Percentiles rank a stretch among this genome's conserved stretches.
Conservation (phyloP, 1,140 invertebrate species). For the Drosophila santomea region DNA sequence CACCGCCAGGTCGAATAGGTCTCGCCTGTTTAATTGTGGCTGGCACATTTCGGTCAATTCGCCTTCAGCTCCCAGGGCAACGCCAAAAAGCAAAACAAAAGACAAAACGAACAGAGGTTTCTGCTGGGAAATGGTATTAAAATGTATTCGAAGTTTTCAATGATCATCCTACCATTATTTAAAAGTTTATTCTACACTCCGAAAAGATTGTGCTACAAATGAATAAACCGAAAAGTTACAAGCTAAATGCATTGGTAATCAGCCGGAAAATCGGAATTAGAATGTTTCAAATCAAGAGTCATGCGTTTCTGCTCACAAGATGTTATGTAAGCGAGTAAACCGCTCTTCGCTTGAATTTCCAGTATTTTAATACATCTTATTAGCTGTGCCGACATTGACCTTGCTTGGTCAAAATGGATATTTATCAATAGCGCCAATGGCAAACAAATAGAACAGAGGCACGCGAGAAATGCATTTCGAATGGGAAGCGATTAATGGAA, state of each 20-base stretch:
- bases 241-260: background rate
- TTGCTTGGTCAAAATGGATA: slow-evolving; percentile 24
- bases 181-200: background rate
- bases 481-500: slow-evolving; percentile 61
- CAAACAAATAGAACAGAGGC: slow-evolving; percentile 51
- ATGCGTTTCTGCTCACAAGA: background rate
- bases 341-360: background rate
- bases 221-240: no score
- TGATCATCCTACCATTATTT: background rate
- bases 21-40: background rate
- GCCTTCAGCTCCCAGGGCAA: background rate
- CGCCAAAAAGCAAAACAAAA: background rate
- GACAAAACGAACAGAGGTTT: background rate
- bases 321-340: background rate
- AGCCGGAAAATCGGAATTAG: background rate
- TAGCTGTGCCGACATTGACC: slow-evolving; percentile 51
- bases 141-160: background rate
- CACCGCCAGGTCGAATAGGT: slow-evolving; percentile 3
- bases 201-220: background rate
- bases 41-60: background rate
- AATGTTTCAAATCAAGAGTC: slow-evolving; percentile 1
- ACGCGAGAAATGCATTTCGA: slow-evolving; percentile 41
- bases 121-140: background rate
- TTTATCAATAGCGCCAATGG: slow-evolving; percentile 34
- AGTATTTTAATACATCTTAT: slow-evolving; percentile 9